Base-by-base conservation (phyloP, 2,113 vertebrate species). In the Poeciliopsis retropinna region DNA sequence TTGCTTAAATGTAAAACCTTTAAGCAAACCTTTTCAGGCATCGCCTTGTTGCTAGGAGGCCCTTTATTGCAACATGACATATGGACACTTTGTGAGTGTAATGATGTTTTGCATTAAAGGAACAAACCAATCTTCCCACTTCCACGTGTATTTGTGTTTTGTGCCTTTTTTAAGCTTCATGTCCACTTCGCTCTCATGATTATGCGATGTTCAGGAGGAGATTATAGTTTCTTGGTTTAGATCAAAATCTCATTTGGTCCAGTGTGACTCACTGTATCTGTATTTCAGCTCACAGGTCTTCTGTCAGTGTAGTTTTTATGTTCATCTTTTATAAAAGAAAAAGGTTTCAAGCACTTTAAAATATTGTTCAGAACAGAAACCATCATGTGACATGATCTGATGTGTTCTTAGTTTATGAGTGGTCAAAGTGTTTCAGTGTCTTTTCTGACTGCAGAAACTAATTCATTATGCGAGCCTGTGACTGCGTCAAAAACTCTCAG, bases 11-110 rank as follows among this genome's bases (percentile, higher is more conserved):
- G 47, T 73, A 64, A 78, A 76, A 73, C 30, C 51, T 75, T 15
- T 41, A 41, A 41, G 39, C 39, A 41, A 41, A 41, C 39, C 71
- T 67, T 54, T 70, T 15, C 29, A 39, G 64, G 63, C 71, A 57
- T 61, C 57, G 44, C 32, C 69, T 17, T 37, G 54, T 64, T 54
- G 61, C 62, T 67, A 30, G 29, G 31, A 27, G 37, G 28, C 51
- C 51, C 64, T 78, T 88, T 81, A 79, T 71, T 71, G 79, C 31
- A 80, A 73, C 51, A 1, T 64, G 72, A 65, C 76, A 70, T 70
- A 69, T 69, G 66, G 62, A 17, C 4, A 5, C 30, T 51, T 79
- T 71, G 66, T 71, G 34, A 69, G 28, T 5, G 0, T 14, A 61
- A 70, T 72, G 63, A 44, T 65, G 37, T 70, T 88, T 79, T 68